Evolutionary conservation across 1,140 invertebrate genomes (phyloP).

Genomic region (Drosophila bocqueti): DNA sequence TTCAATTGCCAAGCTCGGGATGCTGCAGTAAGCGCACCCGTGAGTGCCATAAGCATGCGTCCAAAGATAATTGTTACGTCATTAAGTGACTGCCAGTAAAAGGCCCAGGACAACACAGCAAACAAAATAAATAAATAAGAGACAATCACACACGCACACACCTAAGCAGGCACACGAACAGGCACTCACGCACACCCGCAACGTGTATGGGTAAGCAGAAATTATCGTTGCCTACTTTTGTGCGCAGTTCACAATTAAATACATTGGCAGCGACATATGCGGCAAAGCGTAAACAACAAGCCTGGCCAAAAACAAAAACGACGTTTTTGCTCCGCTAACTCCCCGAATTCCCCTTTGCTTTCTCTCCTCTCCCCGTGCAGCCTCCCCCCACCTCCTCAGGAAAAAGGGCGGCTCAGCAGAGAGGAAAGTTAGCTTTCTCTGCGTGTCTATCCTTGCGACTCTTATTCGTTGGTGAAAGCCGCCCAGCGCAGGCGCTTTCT

Average conservation of each 20-base stretch:
- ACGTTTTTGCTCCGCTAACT: conserved; percentile 35
- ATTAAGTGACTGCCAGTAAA: conserved; percentile 66
- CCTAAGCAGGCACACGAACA: conserved; percentile 11
- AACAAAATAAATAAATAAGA: conserved; percentile 61
- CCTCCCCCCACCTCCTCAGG: not conserved
- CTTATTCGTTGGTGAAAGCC: conserved; percentile 49
- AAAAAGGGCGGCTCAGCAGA: conserved; percentile 61
- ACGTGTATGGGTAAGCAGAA: conserved; percentile 26
- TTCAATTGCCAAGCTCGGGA: conserved; percentile 70
- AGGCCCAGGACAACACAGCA: conserved; percentile 43
- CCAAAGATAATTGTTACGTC: conserved; percentile 82
- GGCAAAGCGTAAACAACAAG: conserved; percentile 78
- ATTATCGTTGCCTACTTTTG: conserved; percentile 65
- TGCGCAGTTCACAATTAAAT: conserved; percentile 71
- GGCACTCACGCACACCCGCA: not conserved
- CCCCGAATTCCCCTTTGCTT: not conserved
- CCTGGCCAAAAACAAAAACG: conserved; percentile 47
- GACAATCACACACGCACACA: conserved; percentile 36
- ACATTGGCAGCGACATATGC: conserved; percentile 78
- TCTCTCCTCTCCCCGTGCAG: not conserved
- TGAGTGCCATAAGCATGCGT: conserved; percentile 71
- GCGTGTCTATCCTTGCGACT: conserved; percentile 54
- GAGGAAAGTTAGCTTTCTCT: conserved; percentile 32
- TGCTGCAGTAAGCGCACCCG: conserved; percentile 72
- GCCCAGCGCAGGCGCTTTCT: conserved; percentile 60